Evolutionary conservation across 2,888 invertebrate genomes (phyloP).

Genomic region (Pemphredon lugubris): DNA sequence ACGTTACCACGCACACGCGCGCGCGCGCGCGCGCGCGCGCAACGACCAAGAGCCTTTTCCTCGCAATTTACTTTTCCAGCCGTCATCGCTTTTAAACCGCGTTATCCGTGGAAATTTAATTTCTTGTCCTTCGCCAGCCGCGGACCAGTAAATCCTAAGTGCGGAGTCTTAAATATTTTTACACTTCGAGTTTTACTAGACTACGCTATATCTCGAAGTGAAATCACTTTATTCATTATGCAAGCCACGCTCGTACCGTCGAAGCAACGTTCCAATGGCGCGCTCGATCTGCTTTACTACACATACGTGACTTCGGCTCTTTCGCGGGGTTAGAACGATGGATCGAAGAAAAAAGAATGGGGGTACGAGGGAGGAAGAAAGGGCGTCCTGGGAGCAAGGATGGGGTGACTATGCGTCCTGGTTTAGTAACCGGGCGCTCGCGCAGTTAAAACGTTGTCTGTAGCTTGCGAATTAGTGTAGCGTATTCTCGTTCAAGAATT

Average conservation of each 20-base stretch:
- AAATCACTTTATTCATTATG: conserved; percentile 73
- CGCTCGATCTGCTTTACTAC: conserved; percentile 75
- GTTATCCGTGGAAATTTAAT: conserved; percentile 20
- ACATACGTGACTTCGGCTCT: conserved; percentile 73
- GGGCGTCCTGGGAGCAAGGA: background rate
- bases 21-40: no score
- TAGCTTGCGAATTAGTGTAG: no score
- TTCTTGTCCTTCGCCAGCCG: conserved; percentile 31
- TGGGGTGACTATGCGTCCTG: no score
- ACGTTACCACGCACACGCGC: no score
- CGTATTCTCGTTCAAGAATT: no score
- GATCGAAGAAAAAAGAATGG: background rate
- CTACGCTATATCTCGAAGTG: conserved; percentile 67
- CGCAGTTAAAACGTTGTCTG: no score
- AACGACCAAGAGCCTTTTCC: no score
- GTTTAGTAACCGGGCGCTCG: no score
- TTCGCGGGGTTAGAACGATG: background rate
- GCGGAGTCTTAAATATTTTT: conserved; percentile 37
- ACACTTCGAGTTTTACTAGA: conserved; percentile 47
- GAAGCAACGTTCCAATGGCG: conserved; percentile 39
- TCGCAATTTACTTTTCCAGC: background rate
- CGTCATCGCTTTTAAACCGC: background rate
- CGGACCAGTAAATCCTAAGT: conserved; percentile 19
- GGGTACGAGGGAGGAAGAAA: background rate
- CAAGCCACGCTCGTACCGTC: conserved; percentile 64